Evolutionary conservation across 1,140 invertebrate genomes (phyloP), one percentile per base, ranked within the genome.

Genomic region (Calosoma granatense): DNA sequence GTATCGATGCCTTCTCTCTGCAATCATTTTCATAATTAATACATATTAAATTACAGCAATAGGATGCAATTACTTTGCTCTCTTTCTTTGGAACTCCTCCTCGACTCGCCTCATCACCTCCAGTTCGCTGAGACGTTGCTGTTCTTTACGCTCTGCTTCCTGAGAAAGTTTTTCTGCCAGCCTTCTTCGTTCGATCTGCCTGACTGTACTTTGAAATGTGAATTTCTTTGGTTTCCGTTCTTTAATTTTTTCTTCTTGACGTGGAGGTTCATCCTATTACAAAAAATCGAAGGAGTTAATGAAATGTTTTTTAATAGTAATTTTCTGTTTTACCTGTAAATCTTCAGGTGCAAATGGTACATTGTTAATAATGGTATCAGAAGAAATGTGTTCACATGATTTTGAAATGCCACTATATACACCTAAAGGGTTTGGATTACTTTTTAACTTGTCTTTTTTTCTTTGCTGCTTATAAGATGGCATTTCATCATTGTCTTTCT

Each of bases 171-270:
- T 85, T 60, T 90, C 87, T 1, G 87, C 83, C 51, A 90, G 69
- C 54, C 81, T 72, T 36, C 80, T 79, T 61, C 87, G 77, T 70
- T 91, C 88, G 23, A 88, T 80, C 67, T 88, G 82, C 20, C 88
- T 66, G 3, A 91, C 82, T 0, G 88, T 90, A 57, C 85, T 88
- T 70, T 91, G 87, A 69, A 90, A 90, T 0, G 84, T 88, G 70
- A 90, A 90, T 63, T 85, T 80, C 62, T 84, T 85, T 14, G 67
- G 59, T 62, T 76, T 79, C 52, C 62, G 59, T 55, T 52, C 30
- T 22, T 62, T 64, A 3, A 51, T 59, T 39, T 56, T 57, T n/a
- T 56, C 53, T 20, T 56, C 39, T 20, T 63, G 59, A n/a, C 58
- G 39, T 19, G 26, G 53, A 53, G 65, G 69, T 22, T 56, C 53